A percentile compares a stretch with the other conserved stretches of the same genome.
Conservation (phyloP, 2,797 vertebrate species). For the Antennarius maculatus region DNA sequence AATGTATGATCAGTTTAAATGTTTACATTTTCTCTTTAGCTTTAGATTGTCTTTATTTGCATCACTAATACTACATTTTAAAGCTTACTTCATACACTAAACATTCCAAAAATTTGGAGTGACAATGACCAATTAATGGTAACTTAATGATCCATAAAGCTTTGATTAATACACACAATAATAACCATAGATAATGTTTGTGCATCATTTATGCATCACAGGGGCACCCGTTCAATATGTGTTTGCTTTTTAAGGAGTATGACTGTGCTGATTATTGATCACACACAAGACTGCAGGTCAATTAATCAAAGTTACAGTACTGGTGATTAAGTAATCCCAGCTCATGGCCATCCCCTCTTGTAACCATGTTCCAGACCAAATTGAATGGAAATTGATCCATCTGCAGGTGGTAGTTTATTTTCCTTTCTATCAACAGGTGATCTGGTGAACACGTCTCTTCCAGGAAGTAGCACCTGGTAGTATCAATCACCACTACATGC, state of each 20-base stretch:
- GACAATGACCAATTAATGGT: too few relatives aligned
- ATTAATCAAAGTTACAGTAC: background rate
- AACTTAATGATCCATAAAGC: too few relatives aligned
- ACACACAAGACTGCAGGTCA: background rate
- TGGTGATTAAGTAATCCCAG: background rate
- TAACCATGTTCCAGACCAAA: background rate
- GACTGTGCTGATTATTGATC: constrained; percentile 2
- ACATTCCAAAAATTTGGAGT: background rate
- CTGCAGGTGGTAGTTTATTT: background rate
- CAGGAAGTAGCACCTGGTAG: constrained; percentile 42
- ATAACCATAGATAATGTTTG: background rate
- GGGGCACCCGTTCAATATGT: background rate
- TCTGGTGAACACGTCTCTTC: constrained; percentile 19
- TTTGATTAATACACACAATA: background rate
- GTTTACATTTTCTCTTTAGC: too few relatives aligned
- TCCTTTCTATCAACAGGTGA: constrained; percentile 28
- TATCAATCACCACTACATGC: constrained; percentile 57
- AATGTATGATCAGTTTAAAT: too few relatives aligned
- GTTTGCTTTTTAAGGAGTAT: background rate
- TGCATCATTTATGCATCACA: background rate
- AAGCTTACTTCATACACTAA: background rate
- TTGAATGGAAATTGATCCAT: background rate
- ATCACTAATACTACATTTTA: too few relatives aligned
- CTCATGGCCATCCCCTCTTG: background rate
- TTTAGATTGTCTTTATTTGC: too few relatives aligned